Evolutionary conservation across 2,888 invertebrate genomes (phyloP).

Genomic region (Syrista parreyssii): DNA sequence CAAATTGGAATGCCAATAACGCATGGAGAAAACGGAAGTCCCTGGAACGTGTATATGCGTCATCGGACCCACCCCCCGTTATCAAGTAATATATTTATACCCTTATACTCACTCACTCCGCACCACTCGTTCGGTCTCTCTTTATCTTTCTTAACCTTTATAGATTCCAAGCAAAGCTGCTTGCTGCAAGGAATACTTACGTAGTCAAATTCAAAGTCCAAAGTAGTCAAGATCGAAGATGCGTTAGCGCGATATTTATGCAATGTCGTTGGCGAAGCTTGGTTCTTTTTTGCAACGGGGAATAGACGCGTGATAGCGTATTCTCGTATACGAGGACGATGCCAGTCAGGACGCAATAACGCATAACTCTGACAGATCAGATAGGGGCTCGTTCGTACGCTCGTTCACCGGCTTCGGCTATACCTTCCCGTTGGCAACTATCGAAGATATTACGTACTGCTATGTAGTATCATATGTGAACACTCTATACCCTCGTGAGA

Average conservation of each 20-base stretch:
- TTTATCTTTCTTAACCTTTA: neutral
- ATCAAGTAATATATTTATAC: neutral
- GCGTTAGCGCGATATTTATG: slow-evolving; percentile 50
- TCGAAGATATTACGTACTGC: neutral
- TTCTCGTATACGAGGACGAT: neutral
- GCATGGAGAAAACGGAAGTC: neutral
- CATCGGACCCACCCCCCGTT: neutral
- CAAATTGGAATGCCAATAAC: neutral
- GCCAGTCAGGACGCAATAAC: slow-evolving; percentile 40
- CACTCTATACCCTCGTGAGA: neutral
- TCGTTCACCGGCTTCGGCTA: neutral
- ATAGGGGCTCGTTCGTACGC: slow-evolving; percentile 28
- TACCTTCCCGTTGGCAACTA: neutral
- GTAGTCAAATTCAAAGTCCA: neutral
- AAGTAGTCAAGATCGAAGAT: slow-evolving; percentile 28
- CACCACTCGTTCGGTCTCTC: neutral
- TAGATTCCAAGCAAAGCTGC: neutral
- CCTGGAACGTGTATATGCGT: neutral
- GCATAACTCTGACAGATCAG: slow-evolving; percentile 54
- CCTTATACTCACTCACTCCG: neutral
- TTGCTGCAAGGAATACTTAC: neutral
- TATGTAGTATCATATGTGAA: neutral
- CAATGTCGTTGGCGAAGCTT: slow-evolving; percentile 35
- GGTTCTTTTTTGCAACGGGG: neutral
- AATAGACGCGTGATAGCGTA: neutral